Evolutionary conservation across 2,888 invertebrate genomes (phyloP), one percentile per base, ranked within the genome.

Genomic region (Chrysodeixis includens): DNA sequence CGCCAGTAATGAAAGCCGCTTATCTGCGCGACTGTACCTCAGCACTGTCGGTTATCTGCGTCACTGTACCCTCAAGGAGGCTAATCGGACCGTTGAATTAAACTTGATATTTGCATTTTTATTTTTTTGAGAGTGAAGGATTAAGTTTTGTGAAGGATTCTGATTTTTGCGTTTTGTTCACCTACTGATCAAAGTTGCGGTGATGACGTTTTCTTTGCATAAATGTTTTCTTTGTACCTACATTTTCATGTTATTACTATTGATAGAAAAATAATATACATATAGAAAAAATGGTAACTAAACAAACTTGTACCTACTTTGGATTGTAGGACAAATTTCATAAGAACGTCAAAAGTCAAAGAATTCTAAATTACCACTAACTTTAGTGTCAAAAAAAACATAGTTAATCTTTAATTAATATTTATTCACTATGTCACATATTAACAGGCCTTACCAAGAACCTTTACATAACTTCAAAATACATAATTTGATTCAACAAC

Each of bases 1-100:
- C 87, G 84, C 82, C 88, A 84, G 88, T 92, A 92, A 92, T 90
- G 92, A 91, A 92, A 89, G 87, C 87, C 88, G 86, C 88, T 91
- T 92, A 92, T 92, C 92, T 89, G 74, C 76, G 75, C 79, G 86
- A 86, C 89, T 87, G 86, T 89, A 86, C 88, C 83, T 88, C 87
- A 85, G 82, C 79, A 76, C 78, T 82, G 82, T 83, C 81, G 85
- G 83, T 85, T 87, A 86, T 87, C 86, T 87, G 16, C 82, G 79
- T 82, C 78, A 85, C 78, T 82, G 83, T 83, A 79, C 81, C 79
- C 82, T 84, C 79, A 83, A 86, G 81, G 78, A 80, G 81, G 86
- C 85, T 87, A 87, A 87, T 87, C 86, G 69, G 61, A 59, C 62
- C 51, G 68, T 68, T 70, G 74, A 73, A 82, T 78, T 82, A 72